These are phyloP conservation scores for Halcyon badia DNA, from an alignment of 2,797 vertebrate species.

Conservation along the genomic window DNA sequence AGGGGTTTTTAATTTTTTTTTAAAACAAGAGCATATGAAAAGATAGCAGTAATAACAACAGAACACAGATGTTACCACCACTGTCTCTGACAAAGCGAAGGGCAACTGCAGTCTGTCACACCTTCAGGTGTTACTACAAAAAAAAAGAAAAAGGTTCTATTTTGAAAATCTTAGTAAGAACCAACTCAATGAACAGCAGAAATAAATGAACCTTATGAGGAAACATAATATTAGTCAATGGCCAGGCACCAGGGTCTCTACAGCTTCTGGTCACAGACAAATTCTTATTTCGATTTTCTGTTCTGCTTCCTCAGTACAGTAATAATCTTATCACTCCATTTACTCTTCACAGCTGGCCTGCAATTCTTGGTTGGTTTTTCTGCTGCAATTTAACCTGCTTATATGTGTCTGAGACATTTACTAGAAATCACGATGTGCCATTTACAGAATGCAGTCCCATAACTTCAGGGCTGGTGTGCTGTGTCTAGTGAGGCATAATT, in stretches of 20 bases:
- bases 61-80: not conserved
- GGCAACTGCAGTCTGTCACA: not conserved
- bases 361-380: constrained; percentile 44
- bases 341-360: constrained; percentile 22
- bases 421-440: constrained; percentile 5
- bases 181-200: not conserved
- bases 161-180: constrained; percentile 25
- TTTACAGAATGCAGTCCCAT: not conserved
- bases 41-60: not conserved
- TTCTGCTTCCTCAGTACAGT: constrained; percentile 40
- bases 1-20: not conserved
- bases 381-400: constrained; percentile 15
- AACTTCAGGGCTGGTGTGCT: not conserved
- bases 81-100: not conserved
- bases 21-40: not conserved
- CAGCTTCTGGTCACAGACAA: constrained; percentile 40
- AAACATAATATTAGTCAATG: constrained; percentile 17
- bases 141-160: not conserved
- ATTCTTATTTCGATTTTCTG: constrained; percentile 36
- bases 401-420: constrained; percentile 9
- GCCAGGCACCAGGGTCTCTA: constrained; percentile 8
- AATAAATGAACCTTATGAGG: constrained; percentile 34
- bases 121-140: not conserved
- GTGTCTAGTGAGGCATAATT: not conserved
- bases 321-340: constrained; percentile 44